Evolutionary conservation across 2,888 invertebrate genomes (phyloP).

Genomic region (Cryptus armator): DNA sequence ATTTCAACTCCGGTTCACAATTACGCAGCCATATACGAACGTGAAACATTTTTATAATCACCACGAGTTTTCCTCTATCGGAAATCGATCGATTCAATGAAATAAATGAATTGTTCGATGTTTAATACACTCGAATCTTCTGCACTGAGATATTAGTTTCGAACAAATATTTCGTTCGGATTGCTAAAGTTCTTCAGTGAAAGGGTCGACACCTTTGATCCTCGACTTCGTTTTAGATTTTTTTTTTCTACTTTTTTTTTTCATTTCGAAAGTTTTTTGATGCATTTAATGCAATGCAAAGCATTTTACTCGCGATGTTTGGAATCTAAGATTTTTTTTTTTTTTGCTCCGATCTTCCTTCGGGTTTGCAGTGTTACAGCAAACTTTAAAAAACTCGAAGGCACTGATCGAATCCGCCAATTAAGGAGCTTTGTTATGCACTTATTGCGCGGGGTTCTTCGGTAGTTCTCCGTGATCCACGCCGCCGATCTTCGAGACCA

Average conservation of each 20-base stretch:
- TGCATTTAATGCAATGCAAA: no score
- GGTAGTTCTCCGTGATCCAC: slow-evolving; percentile 20
- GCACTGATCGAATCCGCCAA: slow-evolving; percentile 47
- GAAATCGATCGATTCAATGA: slow-evolving; percentile 50
- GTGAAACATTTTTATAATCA: slow-evolving; percentile 24
- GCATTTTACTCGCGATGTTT: no score
- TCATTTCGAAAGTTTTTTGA: no score
- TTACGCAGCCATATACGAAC: slow-evolving; percentile 40
- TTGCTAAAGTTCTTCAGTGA: not conserved
- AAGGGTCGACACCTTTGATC: not conserved
- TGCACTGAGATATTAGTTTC: not conserved
- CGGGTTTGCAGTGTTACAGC: not conserved
- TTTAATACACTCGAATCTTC: not conserved
- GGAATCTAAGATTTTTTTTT: slow-evolving; percentile 28
- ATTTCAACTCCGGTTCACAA: slow-evolving; percentile 46
- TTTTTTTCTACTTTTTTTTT: no score
- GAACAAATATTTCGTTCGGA: not conserved
- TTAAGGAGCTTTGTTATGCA: slow-evolving; percentile 60
- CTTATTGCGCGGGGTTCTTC: slow-evolving; percentile 47
- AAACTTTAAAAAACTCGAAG: slow-evolving; percentile 18
- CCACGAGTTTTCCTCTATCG: slow-evolving; percentile 2
- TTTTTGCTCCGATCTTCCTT: not conserved
- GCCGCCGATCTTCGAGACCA: slow-evolving; percentile 7
- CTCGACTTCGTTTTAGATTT: no score
- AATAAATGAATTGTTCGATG: slow-evolving; percentile 46